Evolutionary conservation across 2,797 vertebrate genomes (phyloP).

Genomic region (Fistularia tabacaria): DNA sequence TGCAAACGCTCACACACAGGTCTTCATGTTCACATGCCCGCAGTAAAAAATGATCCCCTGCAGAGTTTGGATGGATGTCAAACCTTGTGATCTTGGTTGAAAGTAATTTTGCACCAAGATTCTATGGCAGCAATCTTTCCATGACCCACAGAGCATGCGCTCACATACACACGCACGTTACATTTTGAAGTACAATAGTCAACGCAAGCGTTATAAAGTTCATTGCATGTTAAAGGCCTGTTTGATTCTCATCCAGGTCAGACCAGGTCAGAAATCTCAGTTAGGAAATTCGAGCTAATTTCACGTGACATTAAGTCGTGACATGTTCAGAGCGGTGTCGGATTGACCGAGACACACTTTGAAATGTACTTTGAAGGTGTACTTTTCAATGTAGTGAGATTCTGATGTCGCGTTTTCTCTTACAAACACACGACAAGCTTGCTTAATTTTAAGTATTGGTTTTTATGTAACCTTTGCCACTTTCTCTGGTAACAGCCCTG

Average conservation of each 20-base stretch:
- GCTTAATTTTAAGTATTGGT: not conserved
- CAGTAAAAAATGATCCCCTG: conserved; percentile 26
- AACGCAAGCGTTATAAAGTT: not conserved
- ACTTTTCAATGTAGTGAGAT: not conserved
- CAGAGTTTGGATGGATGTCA: conserved; percentile 30
- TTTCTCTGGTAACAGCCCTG: too few species aligned
- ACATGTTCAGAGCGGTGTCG: too few species aligned
- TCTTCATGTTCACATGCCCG: conserved; percentile 12
- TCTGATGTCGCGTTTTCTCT: not conserved
- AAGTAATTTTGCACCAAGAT: conserved; percentile 33
- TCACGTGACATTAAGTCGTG: too few species aligned
- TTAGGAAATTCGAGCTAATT: too few species aligned
- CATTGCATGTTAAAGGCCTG: too few species aligned
- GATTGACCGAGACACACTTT: too few species aligned
- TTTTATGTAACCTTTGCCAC: conserved; percentile 20
- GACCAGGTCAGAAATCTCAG: too few species aligned
- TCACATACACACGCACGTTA: not conserved
- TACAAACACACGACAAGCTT: too few species aligned
- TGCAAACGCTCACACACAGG: not conserved
- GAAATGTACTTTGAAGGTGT: too few species aligned
- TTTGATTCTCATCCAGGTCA: too few species aligned
- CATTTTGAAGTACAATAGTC: conserved; percentile 1
- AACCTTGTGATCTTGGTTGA: conserved; percentile 37
- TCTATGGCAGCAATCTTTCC: conserved; percentile 29
- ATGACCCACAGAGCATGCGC: conserved; percentile 2